Conservation (phyloP, 2,888 invertebrate species). For the Keiferia lycopersicella region DNA sequence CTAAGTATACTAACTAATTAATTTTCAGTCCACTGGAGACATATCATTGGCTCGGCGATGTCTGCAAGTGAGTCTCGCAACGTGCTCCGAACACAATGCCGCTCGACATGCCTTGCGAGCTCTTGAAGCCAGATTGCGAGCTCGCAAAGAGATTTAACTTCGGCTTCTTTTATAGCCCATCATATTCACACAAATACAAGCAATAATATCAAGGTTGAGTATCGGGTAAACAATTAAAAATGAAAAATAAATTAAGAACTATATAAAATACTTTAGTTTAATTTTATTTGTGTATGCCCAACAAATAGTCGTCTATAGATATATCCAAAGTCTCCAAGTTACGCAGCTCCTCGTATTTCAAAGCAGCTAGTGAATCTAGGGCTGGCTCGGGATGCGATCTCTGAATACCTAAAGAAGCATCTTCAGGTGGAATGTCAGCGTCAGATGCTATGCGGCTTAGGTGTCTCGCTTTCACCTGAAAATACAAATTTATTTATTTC, state of each 20-base stretch:
- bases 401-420: conserved; percentile 38
- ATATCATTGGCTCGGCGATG: conserved; percentile 66
- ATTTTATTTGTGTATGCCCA: conserved; percentile 33
- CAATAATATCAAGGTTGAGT: too few species aligned
- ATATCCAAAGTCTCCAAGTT: conserved; percentile 59
- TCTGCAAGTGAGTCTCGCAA: conserved; percentile 67
- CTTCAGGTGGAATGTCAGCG: conserved; percentile 36
- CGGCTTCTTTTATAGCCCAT: neutral
- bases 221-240: too few species aligned
- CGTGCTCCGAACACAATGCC: conserved; percentile 60
- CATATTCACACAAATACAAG: too few species aligned
- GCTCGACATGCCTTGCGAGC: conserved; percentile 59
- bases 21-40: conserved; percentile 69
- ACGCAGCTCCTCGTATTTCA: conserved; percentile 64
- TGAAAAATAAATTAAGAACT: conserved; percentile 22
- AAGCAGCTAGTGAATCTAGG: conserved; percentile 54
- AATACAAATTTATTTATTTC: conserved; percentile 23
- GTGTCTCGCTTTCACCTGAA: conserved; percentile 63
- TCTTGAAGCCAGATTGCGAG: conserved; percentile 51
- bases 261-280: too few species aligned
- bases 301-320: conserved; percentile 55
- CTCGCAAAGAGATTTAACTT: conserved; percentile 39
- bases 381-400: conserved; percentile 59
- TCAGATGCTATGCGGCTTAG: conserved; percentile 55
- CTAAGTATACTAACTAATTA: too few species aligned